A percentile compares a stretch with the other conserved stretches of the same genome.
phyloP scores from a whole-genome alignment of 1,140 invertebrate genomes.

The Microplitis demolitor region DNA sequence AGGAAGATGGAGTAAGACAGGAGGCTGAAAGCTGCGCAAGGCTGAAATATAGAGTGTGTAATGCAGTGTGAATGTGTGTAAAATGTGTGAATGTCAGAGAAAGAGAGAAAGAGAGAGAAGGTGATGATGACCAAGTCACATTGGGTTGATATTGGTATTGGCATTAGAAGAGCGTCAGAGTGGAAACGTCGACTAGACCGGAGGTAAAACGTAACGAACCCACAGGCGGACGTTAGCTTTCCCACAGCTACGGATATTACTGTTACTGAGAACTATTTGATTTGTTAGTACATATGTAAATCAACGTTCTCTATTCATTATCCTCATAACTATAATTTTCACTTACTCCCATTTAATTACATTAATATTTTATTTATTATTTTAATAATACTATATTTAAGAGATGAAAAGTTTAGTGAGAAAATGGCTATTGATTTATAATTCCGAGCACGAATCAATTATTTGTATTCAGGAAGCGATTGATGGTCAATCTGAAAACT shows the following conservation, averaged over 20 bases:
- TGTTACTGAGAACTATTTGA: too few species aligned
- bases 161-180: neutral
- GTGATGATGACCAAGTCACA: constrained; percentile 1
- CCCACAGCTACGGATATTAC: too few species aligned
- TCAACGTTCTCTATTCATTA: too few species aligned
- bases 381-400: too few species aligned
- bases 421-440: too few species aligned
- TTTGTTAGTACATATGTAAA: too few species aligned
- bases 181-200: neutral
- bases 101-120: neutral
- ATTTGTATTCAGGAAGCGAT: constrained; percentile 27
- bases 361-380: too few species aligned
- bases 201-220: neutral
- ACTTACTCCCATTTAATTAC: too few species aligned
- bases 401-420: too few species aligned
- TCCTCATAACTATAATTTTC: too few species aligned
- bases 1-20: neutral
- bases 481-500: constrained; percentile 11
- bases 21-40: neutral
- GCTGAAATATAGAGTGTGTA: neutral
- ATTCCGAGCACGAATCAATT: constrained; percentile 25
- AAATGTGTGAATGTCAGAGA: neutral
- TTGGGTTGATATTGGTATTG: neutral
- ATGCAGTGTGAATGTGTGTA: neutral
- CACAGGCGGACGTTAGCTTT: neutral